Percentiles rank a stretch among this genome's conserved stretches.
phyloP scores from a whole-genome alignment of 2,888 invertebrate genomes.

The Temnothorax ravouxi region DNA sequence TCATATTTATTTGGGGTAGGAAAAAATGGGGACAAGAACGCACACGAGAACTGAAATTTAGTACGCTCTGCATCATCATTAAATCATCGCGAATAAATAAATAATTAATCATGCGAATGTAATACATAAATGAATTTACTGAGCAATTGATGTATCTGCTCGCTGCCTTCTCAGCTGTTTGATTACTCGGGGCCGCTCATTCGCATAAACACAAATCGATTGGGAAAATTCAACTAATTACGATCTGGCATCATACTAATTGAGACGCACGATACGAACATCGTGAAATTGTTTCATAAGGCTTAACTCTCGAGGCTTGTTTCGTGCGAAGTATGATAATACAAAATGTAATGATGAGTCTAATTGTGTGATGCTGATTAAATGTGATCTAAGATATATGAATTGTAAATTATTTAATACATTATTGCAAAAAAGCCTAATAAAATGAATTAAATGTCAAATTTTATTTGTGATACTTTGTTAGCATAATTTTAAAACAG shows the following conservation, averaged over 20 bases:
- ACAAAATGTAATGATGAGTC: conserved; percentile 11
- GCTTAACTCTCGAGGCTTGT: neutral
- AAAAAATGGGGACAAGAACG: neutral
- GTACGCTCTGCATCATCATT: neutral
- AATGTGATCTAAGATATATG: neutral
- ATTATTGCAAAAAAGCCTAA: neutral
- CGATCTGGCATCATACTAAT: conserved; percentile 24
- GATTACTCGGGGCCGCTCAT: conserved; percentile 7
- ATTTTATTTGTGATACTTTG: neutral
- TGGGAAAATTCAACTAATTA: conserved; percentile 43
- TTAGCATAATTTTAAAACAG: neutral
- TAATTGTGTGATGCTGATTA: conserved; percentile 19
- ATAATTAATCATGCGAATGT: conserved; percentile 35
- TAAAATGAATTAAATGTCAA: neutral
- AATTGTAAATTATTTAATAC: neutral
- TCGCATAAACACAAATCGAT: conserved; percentile 43
- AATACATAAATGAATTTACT: conserved; percentile 29
- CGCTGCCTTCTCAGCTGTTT: conserved; percentile 26
- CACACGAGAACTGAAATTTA: neutral
- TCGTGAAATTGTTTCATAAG: conserved; percentile 31
- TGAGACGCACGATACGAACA: conserved; percentile 12
- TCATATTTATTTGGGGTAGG: neutral
- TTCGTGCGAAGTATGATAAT: conserved; percentile 23
- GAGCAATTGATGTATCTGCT: conserved; percentile 1
- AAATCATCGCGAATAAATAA: conserved; percentile 34